Conservation (phyloP, 2,888 invertebrate genomes). For the Eubasilissa splendida region DNA sequence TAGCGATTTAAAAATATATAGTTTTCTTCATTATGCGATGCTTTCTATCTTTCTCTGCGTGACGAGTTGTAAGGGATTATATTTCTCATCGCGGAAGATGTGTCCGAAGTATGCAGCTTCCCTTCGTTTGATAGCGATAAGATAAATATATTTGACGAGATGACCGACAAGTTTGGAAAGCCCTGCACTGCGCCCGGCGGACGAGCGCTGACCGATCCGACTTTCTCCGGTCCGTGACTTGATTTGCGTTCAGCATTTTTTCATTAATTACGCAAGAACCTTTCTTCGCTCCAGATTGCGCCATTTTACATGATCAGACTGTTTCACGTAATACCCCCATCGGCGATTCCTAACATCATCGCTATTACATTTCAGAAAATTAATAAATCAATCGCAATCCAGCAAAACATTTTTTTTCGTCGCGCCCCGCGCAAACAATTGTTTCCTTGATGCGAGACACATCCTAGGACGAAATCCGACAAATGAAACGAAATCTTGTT, state of each 20-base stretch:
- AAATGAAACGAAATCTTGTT: no score
- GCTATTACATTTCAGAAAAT: not conserved
- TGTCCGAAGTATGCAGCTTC: no score
- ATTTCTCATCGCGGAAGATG: no score
- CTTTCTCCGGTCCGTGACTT: conserved; percentile 53
- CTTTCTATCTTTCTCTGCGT: no score
- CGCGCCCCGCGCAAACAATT: no score
- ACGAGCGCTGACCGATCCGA: conserved; percentile 9
- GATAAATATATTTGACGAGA: no score
- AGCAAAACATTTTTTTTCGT: no score
- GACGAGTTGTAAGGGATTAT: no score
- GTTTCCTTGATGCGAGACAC: no score
- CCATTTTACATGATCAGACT: conserved; percentile 14
- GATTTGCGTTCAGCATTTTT: conserved; percentile 29
- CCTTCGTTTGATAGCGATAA: no score
- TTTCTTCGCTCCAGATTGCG: conserved; percentile 49
- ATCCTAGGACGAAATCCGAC: no score
- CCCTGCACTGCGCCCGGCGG: not conserved
- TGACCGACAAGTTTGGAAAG: not conserved
- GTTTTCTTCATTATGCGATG: not conserved
- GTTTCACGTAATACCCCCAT: conserved; percentile 34
- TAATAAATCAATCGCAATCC: no score
- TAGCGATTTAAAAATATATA: not conserved
- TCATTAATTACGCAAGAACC: conserved; percentile 43
- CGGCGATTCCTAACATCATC: not conserved